phyloP scores from a whole-genome alignment of 2,797 vertebrate species.

The Argentina silus region DNA sequence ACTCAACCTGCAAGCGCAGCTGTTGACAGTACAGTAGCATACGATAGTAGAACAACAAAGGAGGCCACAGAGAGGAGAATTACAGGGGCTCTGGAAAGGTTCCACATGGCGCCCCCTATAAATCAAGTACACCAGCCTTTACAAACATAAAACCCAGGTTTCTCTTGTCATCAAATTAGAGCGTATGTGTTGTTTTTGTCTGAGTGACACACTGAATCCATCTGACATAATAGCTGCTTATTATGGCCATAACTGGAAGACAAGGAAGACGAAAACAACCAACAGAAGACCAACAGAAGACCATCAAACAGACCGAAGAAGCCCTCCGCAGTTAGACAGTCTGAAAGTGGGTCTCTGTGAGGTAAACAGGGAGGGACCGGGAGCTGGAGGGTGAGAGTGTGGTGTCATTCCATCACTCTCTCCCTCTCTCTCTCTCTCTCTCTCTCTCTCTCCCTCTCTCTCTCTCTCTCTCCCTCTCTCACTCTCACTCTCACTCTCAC shows the following conservation, averaged over 20 bases:
- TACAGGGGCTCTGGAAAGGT: conserved; percentile 41
- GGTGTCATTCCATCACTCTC: conserved; percentile 62
- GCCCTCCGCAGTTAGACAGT: conserved; percentile 10
- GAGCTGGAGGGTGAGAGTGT: conserved; percentile 70
- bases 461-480: conserved; percentile 7
- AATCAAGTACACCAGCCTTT: conserved; percentile 29
- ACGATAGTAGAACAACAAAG: conserved; percentile 17
- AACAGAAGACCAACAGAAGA: conserved; percentile 22
- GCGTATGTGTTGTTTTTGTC: conserved; percentile 44
- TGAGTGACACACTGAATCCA: conserved; percentile 37
- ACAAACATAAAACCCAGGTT: conserved; percentile 24
- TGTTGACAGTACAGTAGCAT: neutral
- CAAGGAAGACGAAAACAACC: conserved; percentile 31
- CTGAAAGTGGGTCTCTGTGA: conserved; percentile 43
- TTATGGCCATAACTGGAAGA: conserved; percentile 40
- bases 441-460: conserved; percentile 9
- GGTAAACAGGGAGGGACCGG: conserved; percentile 68
- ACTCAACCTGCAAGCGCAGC: neutral
- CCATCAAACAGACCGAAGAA: conserved; percentile 32
- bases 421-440: conserved; percentile 5
- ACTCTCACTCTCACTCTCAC: conserved; percentile 11
- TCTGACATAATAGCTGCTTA: conserved; percentile 50
- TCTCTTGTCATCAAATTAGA: conserved; percentile 44
- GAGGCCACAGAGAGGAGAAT: conserved; percentile 32
- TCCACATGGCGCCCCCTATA: conserved; percentile 35